phyloP scores from a whole-genome alignment of 1,140 invertebrate genomes.

The Radopholus similis region DNA sequence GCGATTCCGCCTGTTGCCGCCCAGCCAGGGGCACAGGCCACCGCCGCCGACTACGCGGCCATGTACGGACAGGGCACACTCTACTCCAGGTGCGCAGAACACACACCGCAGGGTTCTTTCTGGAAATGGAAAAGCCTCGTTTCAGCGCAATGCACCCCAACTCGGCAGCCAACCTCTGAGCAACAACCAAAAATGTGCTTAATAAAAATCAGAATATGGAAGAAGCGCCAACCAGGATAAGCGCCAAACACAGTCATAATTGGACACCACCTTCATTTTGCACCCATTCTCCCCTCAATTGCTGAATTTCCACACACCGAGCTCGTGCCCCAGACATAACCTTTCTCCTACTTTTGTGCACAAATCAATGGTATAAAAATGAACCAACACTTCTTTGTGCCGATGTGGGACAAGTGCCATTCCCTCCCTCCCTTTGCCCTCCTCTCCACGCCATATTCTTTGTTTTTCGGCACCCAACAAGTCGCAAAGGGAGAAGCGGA shows the following conservation, averaged over 20 bases:
- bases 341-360: no score
- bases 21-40: not conserved
- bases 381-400: no score
- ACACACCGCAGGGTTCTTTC: not conserved
- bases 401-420: no score
- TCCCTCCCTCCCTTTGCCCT: not conserved
- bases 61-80: slow-evolving; percentile 3
- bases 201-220: not conserved
- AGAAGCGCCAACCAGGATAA: no score
- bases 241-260: no score
- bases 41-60: not conserved
- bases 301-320: no score
- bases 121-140: not conserved
- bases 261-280: no score
- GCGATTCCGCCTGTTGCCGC: not conserved
- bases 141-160: slow-evolving; percentile 30
- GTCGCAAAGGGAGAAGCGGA: no score
- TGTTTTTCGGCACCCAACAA: no score
- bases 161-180: slow-evolving; percentile 32
- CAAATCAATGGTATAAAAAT: no score
- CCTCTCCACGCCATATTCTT: not conserved
- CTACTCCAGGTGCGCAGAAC: not conserved
- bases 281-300: no score
- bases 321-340: no score
- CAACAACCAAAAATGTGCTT: not conserved